Conservation (phyloP, 2,797 vertebrate species). For the Ibycter americanus region DNA sequence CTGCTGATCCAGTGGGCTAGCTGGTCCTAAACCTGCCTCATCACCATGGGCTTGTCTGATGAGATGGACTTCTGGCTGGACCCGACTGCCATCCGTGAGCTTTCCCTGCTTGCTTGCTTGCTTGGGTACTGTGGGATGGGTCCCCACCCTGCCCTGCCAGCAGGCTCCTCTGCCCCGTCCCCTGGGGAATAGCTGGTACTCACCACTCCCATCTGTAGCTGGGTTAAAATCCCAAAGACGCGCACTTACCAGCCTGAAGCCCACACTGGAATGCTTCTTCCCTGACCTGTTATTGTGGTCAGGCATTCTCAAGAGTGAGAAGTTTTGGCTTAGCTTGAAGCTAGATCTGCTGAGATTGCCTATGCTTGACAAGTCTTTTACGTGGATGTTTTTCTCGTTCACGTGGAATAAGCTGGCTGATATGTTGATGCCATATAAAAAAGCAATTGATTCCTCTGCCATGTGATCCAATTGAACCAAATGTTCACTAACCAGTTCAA, state of each 20-base stretch:
- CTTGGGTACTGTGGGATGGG: neutral
- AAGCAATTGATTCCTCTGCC: conserved; percentile 39
- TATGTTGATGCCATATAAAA: conserved; percentile 43
- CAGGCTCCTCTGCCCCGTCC: neutral
- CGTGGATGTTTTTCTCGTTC: neutral
- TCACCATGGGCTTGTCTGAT: fast-evolving
- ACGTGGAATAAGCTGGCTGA: neutral
- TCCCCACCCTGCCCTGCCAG: neutral
- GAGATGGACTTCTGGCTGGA: neutral
- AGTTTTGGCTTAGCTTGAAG: conserved; percentile 51
- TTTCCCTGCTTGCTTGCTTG: neutral
- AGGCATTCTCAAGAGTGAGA: conserved; percentile 40
- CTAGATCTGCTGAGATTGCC: neutral
- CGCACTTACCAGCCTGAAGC: conserved; percentile 70
- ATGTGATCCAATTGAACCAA: conserved; percentile 65
- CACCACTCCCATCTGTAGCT: fast-evolving
- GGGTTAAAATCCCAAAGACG: too few species aligned
- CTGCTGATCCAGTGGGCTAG: fast-evolving
- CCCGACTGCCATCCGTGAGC: neutral
- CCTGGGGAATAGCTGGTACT: neutral
- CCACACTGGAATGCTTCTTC: conserved; percentile 26
- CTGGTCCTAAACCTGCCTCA: neutral
- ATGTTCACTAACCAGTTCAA: neutral
- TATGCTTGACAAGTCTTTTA: neutral
- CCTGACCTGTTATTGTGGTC: neutral